Evolutionary conservation across 2,113 vertebrate genomes (phyloP), one percentile per base, ranked within the genome.

Genomic region (Aythya baeri): DNA sequence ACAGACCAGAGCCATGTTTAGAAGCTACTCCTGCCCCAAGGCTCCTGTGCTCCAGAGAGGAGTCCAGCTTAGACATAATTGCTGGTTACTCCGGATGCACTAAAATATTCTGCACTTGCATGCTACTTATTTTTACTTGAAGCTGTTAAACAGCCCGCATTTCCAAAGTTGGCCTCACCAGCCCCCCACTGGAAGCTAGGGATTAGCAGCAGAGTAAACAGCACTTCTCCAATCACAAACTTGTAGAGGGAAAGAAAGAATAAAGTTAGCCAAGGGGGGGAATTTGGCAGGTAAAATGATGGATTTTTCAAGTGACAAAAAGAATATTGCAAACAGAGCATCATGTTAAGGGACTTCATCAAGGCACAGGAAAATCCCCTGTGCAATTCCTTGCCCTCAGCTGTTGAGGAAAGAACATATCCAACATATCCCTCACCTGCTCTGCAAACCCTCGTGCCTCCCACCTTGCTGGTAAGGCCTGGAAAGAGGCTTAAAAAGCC

Each of bases 131-230:
- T 17, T 32, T 41, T 59, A 14, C n/a, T 54, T 5, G 1, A 59
- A 92, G 36, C 6, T 5, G 10, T 34, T 59, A 52, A 88, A 72
- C 2, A 49, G 21, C 17, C 9, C 38, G 6, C 7, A 4, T 72
- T 44, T 55, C 61, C 13, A 57, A 81, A 72, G 23, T n/a, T 12
- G 17, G 17, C 20, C n/a, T 66, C 34, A 22, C 17, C 25, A 77
- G 17, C 13, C 13, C 13, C 20, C 3, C 17, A 4, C 2, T 1
- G 11, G 61, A 52, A 85, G 3, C 8, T 0, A 26, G 38, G 16
- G 49, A 72, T 65, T 44, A 22, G 5, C 50, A 44, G 57, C 17
- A 88, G 25, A 17, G 26, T 1, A 74, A 93, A 50, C 0, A 49
- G 11, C 71, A 31, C 6, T 6, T 8, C 11, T 25, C 50, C 22